A percentile compares a stretch with the other conserved stretches of the same genome.
Conservation (phyloP, 2,113 vertebrate genomes). For the Myotis davidii region DNA sequence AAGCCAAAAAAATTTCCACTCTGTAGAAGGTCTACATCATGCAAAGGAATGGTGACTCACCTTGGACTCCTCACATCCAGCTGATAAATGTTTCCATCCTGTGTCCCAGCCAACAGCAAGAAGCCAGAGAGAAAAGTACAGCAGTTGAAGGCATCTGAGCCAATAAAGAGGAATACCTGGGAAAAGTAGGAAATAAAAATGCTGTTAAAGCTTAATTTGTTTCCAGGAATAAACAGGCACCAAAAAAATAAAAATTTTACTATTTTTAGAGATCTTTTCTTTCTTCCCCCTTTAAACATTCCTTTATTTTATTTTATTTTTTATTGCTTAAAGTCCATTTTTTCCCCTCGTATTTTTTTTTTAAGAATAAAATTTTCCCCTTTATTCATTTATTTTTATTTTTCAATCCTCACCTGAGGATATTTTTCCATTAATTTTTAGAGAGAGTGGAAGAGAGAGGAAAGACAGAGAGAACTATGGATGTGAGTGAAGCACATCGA, state of each 20-base stretch:
- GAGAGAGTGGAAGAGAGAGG: too few relatives aligned
- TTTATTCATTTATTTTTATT: too few relatives aligned
- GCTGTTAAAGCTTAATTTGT: not conserved
- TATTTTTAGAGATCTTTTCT: constrained; percentile 39
- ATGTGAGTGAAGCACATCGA: too few relatives aligned
- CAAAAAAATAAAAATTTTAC: constrained; percentile 3
- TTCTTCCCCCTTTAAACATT: not conserved
- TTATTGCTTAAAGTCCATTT: too few relatives aligned
- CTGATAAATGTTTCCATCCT: constrained; percentile 89
- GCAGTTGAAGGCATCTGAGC: constrained; percentile 89
- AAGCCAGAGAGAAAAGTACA: constrained; percentile 87
- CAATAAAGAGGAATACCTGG: constrained; percentile 86
- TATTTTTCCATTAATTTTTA: too few relatives aligned
- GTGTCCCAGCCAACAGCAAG: constrained; percentile 86
- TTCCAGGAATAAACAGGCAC: constrained; percentile 19
- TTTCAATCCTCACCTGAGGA: too few relatives aligned
- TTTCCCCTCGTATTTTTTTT: too few relatives aligned
- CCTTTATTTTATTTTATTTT: too few relatives aligned
- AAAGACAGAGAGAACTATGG: too few relatives aligned
- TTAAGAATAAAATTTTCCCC: too few relatives aligned
- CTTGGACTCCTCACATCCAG: constrained; percentile 86
- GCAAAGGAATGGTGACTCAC: constrained; percentile 77
- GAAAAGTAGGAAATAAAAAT: not conserved
- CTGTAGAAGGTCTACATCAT: not conserved
- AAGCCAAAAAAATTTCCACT: constrained; percentile 55